phyloP scores from a whole-genome alignment of 2,888 invertebrate species.

The Homarus gammarus region DNA sequence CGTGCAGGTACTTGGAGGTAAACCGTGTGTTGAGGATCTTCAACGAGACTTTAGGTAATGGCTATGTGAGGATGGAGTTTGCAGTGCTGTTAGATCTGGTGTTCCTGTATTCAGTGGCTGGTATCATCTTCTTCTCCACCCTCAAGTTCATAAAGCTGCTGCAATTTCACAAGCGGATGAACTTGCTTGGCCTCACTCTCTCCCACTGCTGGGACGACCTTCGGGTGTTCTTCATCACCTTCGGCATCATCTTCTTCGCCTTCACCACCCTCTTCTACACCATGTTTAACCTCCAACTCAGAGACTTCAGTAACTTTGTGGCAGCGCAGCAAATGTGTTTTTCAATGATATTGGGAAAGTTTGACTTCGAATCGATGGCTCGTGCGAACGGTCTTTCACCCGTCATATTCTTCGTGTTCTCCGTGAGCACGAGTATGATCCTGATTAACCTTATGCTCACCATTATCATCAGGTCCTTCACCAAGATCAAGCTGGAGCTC shows the following conservation, averaged over 20 bases:
- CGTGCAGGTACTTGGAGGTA: constrained; percentile 18
- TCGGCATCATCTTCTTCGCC: constrained; percentile 80
- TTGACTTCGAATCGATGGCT: constrained; percentile 79
- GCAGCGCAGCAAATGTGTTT: constrained; percentile 80
- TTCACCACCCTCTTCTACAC: constrained; percentile 69
- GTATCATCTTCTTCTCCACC: constrained; percentile 80
- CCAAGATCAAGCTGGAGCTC: constrained; percentile 30
- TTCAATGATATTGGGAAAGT: constrained; percentile 80
- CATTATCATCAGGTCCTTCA: constrained; percentile 41
- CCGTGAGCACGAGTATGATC: constrained; percentile 78
- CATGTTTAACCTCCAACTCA: constrained; percentile 77
- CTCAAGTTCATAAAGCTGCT: constrained; percentile 81
- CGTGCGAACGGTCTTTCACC: constrained; percentile 77
- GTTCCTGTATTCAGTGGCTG: constrained; percentile 80
- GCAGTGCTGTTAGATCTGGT: constrained; percentile 80
- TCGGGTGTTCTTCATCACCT: constrained; percentile 79
- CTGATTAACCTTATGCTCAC: constrained; percentile 77
- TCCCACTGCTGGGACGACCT: constrained; percentile 77
- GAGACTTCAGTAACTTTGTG: constrained; percentile 78
- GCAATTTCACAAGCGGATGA: constrained; percentile 78
- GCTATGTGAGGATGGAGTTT: constrained; percentile 78
- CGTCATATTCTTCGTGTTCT: constrained; percentile 79
- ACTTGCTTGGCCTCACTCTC: constrained; percentile 77
- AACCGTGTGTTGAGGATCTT: constrained; percentile 23
- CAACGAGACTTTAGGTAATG: constrained; percentile 58